Evolutionary conservation across 2,113 vertebrate genomes (phyloP), one percentile per base, ranked within the genome.

Genomic region (Mohoua ochrocephala): DNA sequence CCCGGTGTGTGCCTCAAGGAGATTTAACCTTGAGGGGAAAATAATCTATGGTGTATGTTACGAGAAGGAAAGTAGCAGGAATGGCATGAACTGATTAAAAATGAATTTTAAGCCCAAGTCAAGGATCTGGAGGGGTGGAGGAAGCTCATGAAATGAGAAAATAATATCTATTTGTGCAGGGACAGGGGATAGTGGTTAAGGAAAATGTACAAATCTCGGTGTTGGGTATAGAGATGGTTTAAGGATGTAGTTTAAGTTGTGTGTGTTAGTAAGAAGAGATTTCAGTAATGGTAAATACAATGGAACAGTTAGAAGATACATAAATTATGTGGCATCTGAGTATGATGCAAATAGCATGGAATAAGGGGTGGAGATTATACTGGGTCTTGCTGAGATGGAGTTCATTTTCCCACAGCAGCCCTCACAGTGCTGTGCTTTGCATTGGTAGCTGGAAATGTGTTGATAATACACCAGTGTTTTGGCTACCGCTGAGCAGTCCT

Each of bases 401-500:
- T 16, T 42, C 6, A 30, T 35, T 57, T 57, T n/a, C 15, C 30
- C 50, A 41, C 30, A 57, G 42, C 16, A 57, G 20, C 8, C 8
- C 10, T 67, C 52, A 11, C 8, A 31, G 44, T 9, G 16, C 26
- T 67, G 31, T 35, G 13, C 26, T 86, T 42, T 76, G 16, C 61
- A 14, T 21, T 67, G 44, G 42, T 41, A 64, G 12, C 49, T 15
- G 59, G 20, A 57, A 41, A 42, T 4, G 3, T 24, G 6, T 21
- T 75, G 30, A 24, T 35, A 42, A 50, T 13, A 59, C 26, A 11
- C 7, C 13, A 76, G 30, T 30, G 27, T 42, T 76, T 75, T 85
- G 52, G 31, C 21, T 42, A 2, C 2, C 2, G 35, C 31, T 42
- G 61, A 76, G 16, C 15, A 31, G 16, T 0, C 0, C 30, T 59